A percentile compares a stretch with the other conserved stretches of the same genome.
Conservation (phyloP, 2,113 vertebrate species). For the Rhea americana region DNA sequence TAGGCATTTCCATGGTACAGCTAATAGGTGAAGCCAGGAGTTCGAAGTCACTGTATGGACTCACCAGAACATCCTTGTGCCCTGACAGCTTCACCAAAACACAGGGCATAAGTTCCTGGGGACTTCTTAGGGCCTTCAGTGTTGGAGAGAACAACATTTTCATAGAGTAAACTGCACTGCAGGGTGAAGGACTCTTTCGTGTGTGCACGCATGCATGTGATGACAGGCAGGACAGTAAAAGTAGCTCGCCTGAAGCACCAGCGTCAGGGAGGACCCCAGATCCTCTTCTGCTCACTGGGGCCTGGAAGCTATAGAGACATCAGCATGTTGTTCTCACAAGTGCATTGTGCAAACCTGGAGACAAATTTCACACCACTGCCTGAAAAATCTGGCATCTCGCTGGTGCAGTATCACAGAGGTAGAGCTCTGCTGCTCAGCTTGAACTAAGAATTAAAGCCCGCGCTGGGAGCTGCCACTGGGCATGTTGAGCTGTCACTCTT, state of each 20-base stretch:
- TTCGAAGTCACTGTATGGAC: neutral
- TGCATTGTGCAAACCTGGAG: neutral
- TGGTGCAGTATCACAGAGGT: neutral
- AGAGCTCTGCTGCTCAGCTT: neutral
- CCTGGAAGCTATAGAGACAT: neutral
- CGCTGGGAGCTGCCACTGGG: constrained; percentile 8
- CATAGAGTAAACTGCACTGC: neutral
- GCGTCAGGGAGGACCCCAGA: neutral
- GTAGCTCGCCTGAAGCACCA: neutral
- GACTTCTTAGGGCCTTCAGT: neutral
- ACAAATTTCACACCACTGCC: neutral
- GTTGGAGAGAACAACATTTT: neutral
- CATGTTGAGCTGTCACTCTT: constrained; percentile 2
- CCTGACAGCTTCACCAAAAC: neutral
- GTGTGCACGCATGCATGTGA: neutral
- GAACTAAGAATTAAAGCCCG: neutral
- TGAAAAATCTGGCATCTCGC: neutral
- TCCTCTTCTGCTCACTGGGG: neutral
- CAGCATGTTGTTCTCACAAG: neutral
- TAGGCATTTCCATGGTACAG: neutral
- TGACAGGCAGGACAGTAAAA: neutral
- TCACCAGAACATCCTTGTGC: neutral
- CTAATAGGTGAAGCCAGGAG: neutral
- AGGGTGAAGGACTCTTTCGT: accelerated
- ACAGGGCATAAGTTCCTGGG: neutral